These are phyloP conservation scores for Hydropsyche tenuis DNA, from an alignment of 1,140 invertebrate genomes.

Conservation along the genomic window DNA sequence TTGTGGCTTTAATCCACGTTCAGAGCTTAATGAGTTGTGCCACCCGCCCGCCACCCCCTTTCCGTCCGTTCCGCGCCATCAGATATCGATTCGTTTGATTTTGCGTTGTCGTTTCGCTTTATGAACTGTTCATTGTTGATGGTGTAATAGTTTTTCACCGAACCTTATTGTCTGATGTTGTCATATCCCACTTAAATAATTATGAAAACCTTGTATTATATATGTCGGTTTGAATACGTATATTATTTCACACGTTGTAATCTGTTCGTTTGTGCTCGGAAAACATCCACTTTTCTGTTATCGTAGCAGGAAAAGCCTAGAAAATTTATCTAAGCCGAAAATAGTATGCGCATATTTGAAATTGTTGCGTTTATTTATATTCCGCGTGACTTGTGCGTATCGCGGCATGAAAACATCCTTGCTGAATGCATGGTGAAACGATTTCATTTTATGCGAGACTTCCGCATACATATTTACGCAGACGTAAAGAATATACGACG, in stretches of 20 bases:
- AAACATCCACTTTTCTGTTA: background rate
- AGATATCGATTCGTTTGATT: conserved; percentile 25
- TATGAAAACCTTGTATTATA: too few species aligned
- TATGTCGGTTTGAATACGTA: too few species aligned
- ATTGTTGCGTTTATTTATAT: conserved; percentile 14
- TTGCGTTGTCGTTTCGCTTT: background rate
- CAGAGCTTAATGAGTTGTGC: conserved; percentile 28
- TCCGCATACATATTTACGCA: conserved; percentile 23
- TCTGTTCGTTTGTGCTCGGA: background rate
- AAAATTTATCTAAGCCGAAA: too few species aligned
- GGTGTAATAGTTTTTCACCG: background rate
- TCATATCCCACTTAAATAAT: too few species aligned
- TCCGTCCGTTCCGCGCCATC: background rate
- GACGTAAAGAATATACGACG: background rate
- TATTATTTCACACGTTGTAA: too few species aligned
- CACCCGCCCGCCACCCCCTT: background rate
- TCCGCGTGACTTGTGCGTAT: conserved; percentile 6
- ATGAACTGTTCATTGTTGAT: background rate
- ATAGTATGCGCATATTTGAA: too few species aligned
- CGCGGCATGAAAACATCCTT: conserved; percentile 8
- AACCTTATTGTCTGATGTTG: background rate
- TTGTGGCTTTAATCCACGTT: conserved; percentile 41
- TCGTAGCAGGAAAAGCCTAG: too few species aligned
- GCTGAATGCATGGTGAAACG: conserved; percentile 20
- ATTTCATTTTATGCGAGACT: conserved; percentile 29